Conservation (phyloP, 2,797 vertebrate species). For the Takifugu ocellatus region DNA sequence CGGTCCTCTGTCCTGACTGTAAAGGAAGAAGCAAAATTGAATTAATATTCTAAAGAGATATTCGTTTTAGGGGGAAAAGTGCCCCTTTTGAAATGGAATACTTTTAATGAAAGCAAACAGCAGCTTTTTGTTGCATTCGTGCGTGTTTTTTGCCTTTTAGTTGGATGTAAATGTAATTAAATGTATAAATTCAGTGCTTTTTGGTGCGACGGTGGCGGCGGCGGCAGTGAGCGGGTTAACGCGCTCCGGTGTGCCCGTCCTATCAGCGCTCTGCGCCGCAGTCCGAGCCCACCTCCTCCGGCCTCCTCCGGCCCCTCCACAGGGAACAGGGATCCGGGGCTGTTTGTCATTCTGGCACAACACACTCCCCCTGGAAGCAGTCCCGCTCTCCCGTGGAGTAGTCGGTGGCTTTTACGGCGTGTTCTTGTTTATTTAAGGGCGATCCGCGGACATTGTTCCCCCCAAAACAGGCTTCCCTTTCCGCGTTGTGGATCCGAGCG, state of each 20-base stretch:
- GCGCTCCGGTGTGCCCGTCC: slow-evolving; percentile 48
- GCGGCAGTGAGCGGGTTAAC: slow-evolving; percentile 72
- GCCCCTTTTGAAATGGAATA: too few relatives aligned
- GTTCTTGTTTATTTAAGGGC: background rate
- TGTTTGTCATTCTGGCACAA: slow-evolving; percentile 71
- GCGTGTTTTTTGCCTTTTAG: too few relatives aligned
- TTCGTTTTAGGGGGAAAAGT: too few relatives aligned
- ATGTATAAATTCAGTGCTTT: too few relatives aligned
- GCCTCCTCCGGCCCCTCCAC: slow-evolving; percentile 21
- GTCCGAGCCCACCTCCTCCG: slow-evolving; percentile 70
- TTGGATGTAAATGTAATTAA: too few relatives aligned
- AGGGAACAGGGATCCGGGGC: slow-evolving; percentile 24
- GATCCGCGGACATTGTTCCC: too few relatives aligned
- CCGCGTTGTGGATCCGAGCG: slow-evolving; percentile 28
- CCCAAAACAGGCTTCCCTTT: background rate
- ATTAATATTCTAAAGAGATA: too few relatives aligned
- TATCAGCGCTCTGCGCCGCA: slow-evolving; percentile 62
- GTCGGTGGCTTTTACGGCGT: slow-evolving; percentile 27
- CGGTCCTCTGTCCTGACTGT: too few relatives aligned
- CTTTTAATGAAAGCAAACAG: too few relatives aligned
- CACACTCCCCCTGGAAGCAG: slow-evolving; percentile 50
- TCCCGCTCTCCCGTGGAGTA: slow-evolving; percentile 40
- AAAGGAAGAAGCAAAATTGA: too few relatives aligned
- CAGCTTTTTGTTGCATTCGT: too few relatives aligned
- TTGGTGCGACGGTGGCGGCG: background rate